Percentiles rank a stretch among this genome's conserved stretches.
Evolutionary conservation across 2,888 invertebrate genomes (phyloP).

Genomic region (Bibio marci): DNA sequence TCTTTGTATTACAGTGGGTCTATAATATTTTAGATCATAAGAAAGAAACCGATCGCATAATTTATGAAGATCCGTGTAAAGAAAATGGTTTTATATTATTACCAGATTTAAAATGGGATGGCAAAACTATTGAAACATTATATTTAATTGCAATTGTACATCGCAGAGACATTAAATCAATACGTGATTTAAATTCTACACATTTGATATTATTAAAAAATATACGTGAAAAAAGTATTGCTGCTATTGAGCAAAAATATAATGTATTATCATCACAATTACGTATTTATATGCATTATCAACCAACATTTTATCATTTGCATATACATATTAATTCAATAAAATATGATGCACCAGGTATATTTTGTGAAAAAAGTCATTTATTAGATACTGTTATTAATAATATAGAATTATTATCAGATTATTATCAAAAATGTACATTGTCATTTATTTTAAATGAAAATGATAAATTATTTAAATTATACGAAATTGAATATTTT

Average conservation of each 20-base stretch:
- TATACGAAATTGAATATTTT: too few species aligned
- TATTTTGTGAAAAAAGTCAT: slow-evolving; percentile 72
- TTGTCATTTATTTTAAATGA: slow-evolving; percentile 66
- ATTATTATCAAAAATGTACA: slow-evolving; percentile 71
- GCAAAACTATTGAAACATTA: slow-evolving; percentile 51
- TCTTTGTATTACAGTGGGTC: slow-evolving; percentile 66
- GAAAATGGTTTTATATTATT: slow-evolving; percentile 71
- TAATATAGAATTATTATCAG: slow-evolving; percentile 64
- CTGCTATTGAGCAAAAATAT: slow-evolving; percentile 61
- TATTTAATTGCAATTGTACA: slow-evolving; percentile 72
- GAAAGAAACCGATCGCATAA: slow-evolving; percentile 72
- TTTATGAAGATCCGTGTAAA: slow-evolving; percentile 58
- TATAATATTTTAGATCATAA: slow-evolving; percentile 89
- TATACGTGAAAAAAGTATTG: slow-evolving; percentile 56
- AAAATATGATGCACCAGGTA: slow-evolving; percentile 63
- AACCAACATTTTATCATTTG: slow-evolving; percentile 92
- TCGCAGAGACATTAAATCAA: slow-evolving; percentile 54
- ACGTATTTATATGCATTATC: slow-evolving; percentile 83
- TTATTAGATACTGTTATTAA: slow-evolving; percentile 74
- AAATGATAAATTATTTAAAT: slow-evolving; percentile 44
- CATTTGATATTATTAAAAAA: slow-evolving; percentile 74
- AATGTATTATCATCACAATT: slow-evolving; percentile 50
- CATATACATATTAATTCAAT: slow-evolving; percentile 85
- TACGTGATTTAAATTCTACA: slow-evolving; percentile 61
- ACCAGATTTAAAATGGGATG: slow-evolving; percentile 96